Evolutionary conservation across 2,888 invertebrate genomes (phyloP).

Genomic region (Acronicta alni): DNA sequence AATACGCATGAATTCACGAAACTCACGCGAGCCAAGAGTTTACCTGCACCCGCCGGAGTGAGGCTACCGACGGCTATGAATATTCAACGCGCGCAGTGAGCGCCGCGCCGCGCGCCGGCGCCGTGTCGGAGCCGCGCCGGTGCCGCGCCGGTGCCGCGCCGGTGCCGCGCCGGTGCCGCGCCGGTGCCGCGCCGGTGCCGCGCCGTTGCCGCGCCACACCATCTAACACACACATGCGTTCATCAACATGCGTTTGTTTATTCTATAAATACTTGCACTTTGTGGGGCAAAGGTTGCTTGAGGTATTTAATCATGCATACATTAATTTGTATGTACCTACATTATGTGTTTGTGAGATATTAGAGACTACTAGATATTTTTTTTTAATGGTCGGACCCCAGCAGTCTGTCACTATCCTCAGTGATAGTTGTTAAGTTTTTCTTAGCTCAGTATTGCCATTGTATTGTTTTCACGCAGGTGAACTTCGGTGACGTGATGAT

Average conservation of each 20-base stretch:
- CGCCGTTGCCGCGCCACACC: too few species aligned
- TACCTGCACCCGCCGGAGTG: constrained; percentile 4
- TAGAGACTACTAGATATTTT: too few species aligned
- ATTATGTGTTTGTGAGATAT: too few species aligned
- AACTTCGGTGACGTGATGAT: constrained; percentile 97
- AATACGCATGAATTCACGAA: background rate
- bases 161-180: background rate
- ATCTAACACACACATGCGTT: background rate
- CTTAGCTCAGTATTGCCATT: background rate
- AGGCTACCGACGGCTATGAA: background rate
- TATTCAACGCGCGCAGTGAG: constrained; percentile 8
- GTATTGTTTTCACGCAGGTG: constrained; percentile 88
- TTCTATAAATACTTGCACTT: background rate
- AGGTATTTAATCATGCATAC: background rate
- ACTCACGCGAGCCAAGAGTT: background rate
- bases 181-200: background rate
- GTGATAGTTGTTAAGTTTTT: too few species aligned
- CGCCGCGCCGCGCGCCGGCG: background rate
- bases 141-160: background rate
- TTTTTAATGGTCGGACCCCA: too few species aligned
- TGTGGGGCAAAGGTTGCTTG: background rate
- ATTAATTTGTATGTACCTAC: background rate
- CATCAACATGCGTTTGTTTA: background rate
- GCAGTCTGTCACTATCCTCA: too few species aligned
- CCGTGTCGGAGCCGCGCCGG: background rate